Base-by-base conservation (phyloP, 53 echinoderm and acorn worm species). In the Apostichopus leukothele region DNA sequence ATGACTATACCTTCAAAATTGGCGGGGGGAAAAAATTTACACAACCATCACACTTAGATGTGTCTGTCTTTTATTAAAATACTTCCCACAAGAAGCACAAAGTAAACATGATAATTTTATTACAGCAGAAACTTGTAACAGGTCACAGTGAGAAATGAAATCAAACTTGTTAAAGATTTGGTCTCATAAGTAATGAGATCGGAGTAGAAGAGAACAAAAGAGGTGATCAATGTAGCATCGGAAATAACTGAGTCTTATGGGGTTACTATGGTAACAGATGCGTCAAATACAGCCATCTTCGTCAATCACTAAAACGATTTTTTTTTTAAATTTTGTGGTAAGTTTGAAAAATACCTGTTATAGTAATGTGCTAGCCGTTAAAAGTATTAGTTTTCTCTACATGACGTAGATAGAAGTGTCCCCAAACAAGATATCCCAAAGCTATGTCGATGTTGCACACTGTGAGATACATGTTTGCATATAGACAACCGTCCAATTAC, bases 381-480 rank as follows among this genome's bases (percentile, higher is more conserved):
- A 61, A 61, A 61, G 63, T 61, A 61, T 61, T 61, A 61, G 63
- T 61, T 61, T 61, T 61, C 63, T 61, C 63, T 61, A 61, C 63
- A 12, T 61, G 63, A 61, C 63, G 63, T 61, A 61, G 63, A 60
- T 25, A 25, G 14, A 14, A 12, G 63, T 61, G 14, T 61, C 63
- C 63, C 14, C 11, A 61, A 61, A 61, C 6, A 61, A 14, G 63
- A 61, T 61, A 12, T 61, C 0, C 25, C 25, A 25, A 25, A 25
- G 25, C 25, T 25, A 25, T 25, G 25, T 25, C 25, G 25, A 25
- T 25, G 25, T 25, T 25, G 25, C 25, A 25, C 25, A 25, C 25
- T 25, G 25, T 25, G 25, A 25, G 25, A 25, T 25, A 25, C 25
- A 25, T 25, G 25, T 25, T 25, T 25, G 25, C 25, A 25, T 25